Percentiles rank a stretch among this genome's conserved stretches.
Conservation (phyloP, 2,797 vertebrate genomes). For the Anguilla pacifica region DNA sequence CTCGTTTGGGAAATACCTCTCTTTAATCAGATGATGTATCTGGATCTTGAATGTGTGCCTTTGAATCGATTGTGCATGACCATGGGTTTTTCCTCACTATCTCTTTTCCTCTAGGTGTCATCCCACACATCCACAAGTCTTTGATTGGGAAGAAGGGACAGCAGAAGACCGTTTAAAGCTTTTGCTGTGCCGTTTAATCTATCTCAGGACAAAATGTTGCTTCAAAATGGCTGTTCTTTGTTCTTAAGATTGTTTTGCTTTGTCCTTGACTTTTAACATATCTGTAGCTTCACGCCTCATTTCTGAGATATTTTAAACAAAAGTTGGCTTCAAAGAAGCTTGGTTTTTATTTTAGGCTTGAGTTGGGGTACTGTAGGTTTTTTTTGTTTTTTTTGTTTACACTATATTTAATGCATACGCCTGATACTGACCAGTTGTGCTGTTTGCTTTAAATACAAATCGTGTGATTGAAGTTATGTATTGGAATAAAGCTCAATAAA, state of each 20-base stretch:
- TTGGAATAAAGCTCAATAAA: constrained; percentile 72
- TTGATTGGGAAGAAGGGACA: constrained; percentile 83
- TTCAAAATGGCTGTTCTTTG: constrained; percentile 56
- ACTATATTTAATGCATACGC: constrained; percentile 42
- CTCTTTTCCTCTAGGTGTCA: constrained; percentile 66
- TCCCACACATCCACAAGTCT: constrained; percentile 82
- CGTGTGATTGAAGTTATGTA: constrained; percentile 58
- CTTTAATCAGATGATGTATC: background rate
- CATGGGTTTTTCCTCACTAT: background rate
- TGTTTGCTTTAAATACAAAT: constrained; percentile 50
- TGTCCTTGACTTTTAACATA: constrained; percentile 27
- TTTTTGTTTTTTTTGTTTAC: constrained; percentile 41
- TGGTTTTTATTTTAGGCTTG: constrained; percentile 48
- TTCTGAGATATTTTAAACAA: constrained; percentile 64
- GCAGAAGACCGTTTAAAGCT: constrained; percentile 78
- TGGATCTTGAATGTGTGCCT: background rate
- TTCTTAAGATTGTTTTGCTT: constrained; percentile 45
- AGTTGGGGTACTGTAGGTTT: constrained; percentile 28
- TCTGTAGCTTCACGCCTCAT: constrained; percentile 65
- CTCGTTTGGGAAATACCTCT: too few relatives aligned
- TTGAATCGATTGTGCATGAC: background rate
- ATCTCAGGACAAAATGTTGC: constrained; percentile 63
- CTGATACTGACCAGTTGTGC: constrained; percentile 50
- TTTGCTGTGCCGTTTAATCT: constrained; percentile 44
- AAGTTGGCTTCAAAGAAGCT: constrained; percentile 82